A percentile compares a stretch with the other conserved stretches of the same genome.
Evolutionary conservation across 2,888 invertebrate species (phyloP).

Genomic region (Cactoblastis cactorum): DNA sequence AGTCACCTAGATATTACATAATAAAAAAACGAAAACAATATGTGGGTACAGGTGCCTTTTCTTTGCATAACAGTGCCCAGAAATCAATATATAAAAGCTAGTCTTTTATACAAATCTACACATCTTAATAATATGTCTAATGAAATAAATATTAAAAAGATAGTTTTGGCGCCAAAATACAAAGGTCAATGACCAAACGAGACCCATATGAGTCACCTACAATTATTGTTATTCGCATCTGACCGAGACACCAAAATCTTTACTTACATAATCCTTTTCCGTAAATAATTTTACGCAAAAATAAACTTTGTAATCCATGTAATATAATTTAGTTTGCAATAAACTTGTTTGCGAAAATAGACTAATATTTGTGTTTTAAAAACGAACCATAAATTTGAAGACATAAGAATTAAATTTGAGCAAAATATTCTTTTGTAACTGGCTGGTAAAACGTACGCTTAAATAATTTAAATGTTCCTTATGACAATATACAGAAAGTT

Average conservation of each 20-base stretch:
- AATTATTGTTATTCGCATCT: constrained; percentile 36
- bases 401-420: neutral
- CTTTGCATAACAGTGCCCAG: too few relatives aligned
- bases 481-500: neutral
- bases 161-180: neutral
- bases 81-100: too few relatives aligned
- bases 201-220: constrained; percentile 1
- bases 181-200: constrained; percentile 29
- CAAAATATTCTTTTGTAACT: neutral
- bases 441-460: neutral
- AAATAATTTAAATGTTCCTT: constrained; percentile 20
- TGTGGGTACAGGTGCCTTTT: too few relatives aligned
- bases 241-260: constrained; percentile 61
- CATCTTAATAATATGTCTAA: too few relatives aligned
- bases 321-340: neutral
- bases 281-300: neutral
- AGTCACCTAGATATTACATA: too few relatives aligned
- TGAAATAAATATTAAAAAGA: neutral
- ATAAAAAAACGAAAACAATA: too few relatives aligned
- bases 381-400: neutral
- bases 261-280: constrained; percentile 43
- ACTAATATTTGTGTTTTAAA: neutral
- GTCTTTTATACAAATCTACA: too few relatives aligned
- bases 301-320: neutral
- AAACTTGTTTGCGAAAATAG: neutral